Conservation (phyloP, 2,797 vertebrate species). For the Sardinella longiceps region DNA sequence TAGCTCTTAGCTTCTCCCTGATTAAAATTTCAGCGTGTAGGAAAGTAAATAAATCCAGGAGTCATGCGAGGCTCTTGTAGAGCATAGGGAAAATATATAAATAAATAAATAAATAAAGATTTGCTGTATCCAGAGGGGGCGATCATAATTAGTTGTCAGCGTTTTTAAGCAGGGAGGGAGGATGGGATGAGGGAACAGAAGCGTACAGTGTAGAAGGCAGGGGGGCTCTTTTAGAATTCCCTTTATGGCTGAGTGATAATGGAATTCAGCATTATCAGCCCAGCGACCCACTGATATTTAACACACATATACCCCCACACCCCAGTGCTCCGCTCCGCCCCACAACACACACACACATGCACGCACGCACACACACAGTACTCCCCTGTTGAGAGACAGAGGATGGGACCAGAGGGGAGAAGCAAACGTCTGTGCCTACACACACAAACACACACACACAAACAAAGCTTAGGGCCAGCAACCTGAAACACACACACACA, state of each 20-base stretch:
- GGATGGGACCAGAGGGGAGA: neutral
- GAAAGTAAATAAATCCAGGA: neutral
- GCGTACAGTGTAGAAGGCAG: neutral
- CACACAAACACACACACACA: neutral
- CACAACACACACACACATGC: neutral
- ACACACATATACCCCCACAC: neutral
- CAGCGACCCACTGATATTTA: constrained; percentile 35
- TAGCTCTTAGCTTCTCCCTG: neutral
- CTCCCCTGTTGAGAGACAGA: neutral
- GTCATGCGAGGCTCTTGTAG: neutral
- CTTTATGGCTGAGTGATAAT: constrained; percentile 65
- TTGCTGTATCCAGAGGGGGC: constrained; percentile 45
- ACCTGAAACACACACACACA: neutral
- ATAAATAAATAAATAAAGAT: neutral
- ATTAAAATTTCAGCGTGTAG: neutral
- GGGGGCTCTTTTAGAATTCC: constrained; percentile 67
- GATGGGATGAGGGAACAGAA: constrained; percentile 59
- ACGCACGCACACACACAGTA: neutral
- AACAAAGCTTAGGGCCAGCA: neutral
- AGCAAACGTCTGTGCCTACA: neutral
- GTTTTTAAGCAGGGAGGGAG: constrained; percentile 56
- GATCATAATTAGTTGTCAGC: constrained; percentile 77
- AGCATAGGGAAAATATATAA: neutral
- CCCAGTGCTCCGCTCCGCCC: neutral
- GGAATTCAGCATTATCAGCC: constrained; percentile 68